phyloP scores from a whole-genome alignment of 92 coral and sea anemone genomes.

The Heteractis magnifica region DNA sequence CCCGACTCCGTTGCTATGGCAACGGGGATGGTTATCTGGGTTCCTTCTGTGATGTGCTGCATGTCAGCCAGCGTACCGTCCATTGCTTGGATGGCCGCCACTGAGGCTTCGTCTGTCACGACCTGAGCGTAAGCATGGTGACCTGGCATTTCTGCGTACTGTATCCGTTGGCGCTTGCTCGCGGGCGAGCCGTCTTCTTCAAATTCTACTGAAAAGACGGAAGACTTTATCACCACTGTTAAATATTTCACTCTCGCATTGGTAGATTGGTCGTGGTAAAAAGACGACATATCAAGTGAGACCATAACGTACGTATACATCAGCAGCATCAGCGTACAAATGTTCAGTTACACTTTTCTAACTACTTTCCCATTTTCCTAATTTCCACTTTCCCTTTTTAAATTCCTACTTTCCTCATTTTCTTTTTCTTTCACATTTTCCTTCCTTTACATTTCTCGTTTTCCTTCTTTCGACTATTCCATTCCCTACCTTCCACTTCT shows the following conservation, averaged over 20 bases:
- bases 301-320: no score
- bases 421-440: no score
- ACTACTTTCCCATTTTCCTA: no score
- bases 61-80: constrained; percentile 90
- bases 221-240: neutral
- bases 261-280: no score
- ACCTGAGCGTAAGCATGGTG: constrained; percentile 90
- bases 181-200: constrained; percentile 82
- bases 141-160: constrained; percentile 76
- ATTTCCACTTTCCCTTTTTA: no score
- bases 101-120: constrained; percentile 96
- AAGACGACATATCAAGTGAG: no score
- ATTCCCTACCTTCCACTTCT: constrained; percentile 52
- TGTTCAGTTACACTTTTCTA: no score
- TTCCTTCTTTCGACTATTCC: neutral
- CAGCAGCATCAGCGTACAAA: no score
- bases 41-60: constrained; percentile 88
- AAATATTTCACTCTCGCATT: neutral
- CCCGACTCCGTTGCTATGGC: constrained; percentile 97
- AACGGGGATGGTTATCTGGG: constrained; percentile 97
- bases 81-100: constrained; percentile 96
- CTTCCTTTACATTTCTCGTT: no score
- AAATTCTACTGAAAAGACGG: constrained; percentile 37
- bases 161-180: constrained; percentile 89
- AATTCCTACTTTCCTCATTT: no score